Evolutionary conservation across 2,113 vertebrate genomes (phyloP).

Genomic region (Pogona vitticeps): DNA sequence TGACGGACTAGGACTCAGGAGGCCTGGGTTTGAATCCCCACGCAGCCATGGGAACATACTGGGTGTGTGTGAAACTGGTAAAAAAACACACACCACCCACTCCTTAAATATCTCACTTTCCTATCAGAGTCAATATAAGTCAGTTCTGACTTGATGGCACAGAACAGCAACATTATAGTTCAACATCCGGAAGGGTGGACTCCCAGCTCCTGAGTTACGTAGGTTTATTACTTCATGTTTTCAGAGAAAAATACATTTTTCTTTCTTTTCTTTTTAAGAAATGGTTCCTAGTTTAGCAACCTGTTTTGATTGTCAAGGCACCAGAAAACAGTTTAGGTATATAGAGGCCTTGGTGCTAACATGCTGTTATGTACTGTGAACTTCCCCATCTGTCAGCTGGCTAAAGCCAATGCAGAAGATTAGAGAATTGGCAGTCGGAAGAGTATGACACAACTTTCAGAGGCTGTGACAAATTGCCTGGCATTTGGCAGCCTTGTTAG

Average conservation of each 20-base stretch:
- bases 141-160: too few relatives aligned
- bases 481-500: not conserved
- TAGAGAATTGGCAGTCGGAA: not conserved
- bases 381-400: not conserved
- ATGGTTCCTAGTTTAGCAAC: not conserved
- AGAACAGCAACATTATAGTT: too few relatives aligned
- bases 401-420: slow-evolving; percentile 6
- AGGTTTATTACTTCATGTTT: too few relatives aligned
- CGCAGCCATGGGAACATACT: too few relatives aligned
- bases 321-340: not conserved
- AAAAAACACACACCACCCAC: too few relatives aligned
- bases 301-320: not conserved
- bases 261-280: not conserved
- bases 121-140: too few relatives aligned
- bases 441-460: slow-evolving; percentile 12
- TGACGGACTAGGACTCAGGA: too few relatives aligned
- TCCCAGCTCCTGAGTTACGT: too few relatives aligned
- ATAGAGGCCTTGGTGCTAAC: not conserved
- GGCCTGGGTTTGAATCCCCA: too few relatives aligned
- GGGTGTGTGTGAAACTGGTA: too few relatives aligned
- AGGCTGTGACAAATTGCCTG: slow-evolving; percentile 19
- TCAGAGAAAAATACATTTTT: not conserved
- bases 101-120: too few relatives aligned
- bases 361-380: not conserved
- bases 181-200: too few relatives aligned